Percentiles rank a stretch among this genome's conserved stretches.
phyloP scores from a whole-genome alignment of 2,113 vertebrate genomes.

The Craseonycteris thonglongyai region DNA sequence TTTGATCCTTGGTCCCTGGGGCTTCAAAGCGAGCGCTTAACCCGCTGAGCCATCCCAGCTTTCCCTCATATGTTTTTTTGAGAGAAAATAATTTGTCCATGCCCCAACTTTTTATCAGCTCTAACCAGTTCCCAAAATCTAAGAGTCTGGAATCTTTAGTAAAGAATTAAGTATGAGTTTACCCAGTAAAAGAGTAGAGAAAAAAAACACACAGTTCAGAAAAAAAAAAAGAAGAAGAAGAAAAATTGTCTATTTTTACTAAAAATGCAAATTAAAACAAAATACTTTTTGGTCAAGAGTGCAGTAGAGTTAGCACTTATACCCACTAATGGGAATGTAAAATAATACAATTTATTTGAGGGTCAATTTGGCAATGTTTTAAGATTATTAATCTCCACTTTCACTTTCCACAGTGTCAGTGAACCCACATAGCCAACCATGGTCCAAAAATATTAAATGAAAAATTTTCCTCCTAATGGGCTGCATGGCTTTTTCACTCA shows the following conservation, averaged over 20 bases:
- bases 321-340: neutral
- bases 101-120: neutral
- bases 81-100: neutral
- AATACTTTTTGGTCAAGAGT: neutral
- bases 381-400: neutral
- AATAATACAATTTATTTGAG: neutral
- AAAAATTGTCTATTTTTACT: neutral
- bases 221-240: neutral
- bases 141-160: neutral
- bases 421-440: neutral
- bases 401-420: neutral
- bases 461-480: neutral
- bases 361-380: neutral
- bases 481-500: neutral
- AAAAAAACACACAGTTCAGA: neutral
- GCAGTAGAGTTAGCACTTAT: neutral
- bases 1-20: too few relatives aligned
- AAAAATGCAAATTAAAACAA: conserved; percentile 16
- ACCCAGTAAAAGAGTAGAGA: neutral
- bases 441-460: neutral
- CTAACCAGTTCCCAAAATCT: neutral
- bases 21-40: too few relatives aligned
- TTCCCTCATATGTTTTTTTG: neutral
- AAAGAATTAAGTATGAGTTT: neutral
- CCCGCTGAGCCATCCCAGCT: too few relatives aligned